Evolutionary conservation across 2,888 invertebrate genomes (phyloP), one percentile per base, ranked within the genome.

Genomic region (Tiliacea citrago): DNA sequence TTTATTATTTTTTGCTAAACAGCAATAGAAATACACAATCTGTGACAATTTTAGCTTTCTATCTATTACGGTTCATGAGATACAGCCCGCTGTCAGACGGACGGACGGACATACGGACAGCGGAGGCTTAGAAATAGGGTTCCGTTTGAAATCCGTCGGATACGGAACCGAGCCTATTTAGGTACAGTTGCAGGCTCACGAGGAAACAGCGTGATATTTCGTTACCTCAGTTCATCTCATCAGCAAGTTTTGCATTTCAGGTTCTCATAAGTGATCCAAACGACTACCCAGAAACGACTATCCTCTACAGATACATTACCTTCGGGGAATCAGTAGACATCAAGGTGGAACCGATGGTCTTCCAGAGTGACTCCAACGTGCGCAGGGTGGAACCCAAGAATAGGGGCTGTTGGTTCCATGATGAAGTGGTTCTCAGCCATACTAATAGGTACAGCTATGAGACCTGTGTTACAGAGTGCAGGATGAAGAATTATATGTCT

Each of bases 391-490:
- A 85, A 13, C 90, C 90, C 0, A 88, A 76, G 29, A 91, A 81
- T 76, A 90, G 92, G 18, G 92, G 91, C 10, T 97, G 97, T 74
- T 94, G 93, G 91, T 97, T 97, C 85, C 94, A 95, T 61, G 95
- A 97, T 58, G 97, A 97, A 86, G 94, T 95, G 3, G 13, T 81
- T 0, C 81, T 96, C 0, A 90, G 88, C 8, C 92, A 95, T 68
- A 95, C 95, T 0, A 90, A 93, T 29, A 90, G 92, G 61, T 97
- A 97, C 85, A 97, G 97, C 80, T 96, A 93, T 49, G 97, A 97
- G 79, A 96, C 97, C 0, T 97, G 97, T 82, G 88, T 92, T 3
- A 96, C 96, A 0, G 96, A 97, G 70, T 97, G 97, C 77, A 93
- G 91, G 72, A 96, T 97, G 91, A 88, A 89, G 57, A 91, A 89